A percentile compares a stretch with the other conserved stretches of the same genome.
Evolutionary conservation across 2,113 vertebrate species (phyloP).

Genomic region (Tragelaphus imberbis): DNA sequence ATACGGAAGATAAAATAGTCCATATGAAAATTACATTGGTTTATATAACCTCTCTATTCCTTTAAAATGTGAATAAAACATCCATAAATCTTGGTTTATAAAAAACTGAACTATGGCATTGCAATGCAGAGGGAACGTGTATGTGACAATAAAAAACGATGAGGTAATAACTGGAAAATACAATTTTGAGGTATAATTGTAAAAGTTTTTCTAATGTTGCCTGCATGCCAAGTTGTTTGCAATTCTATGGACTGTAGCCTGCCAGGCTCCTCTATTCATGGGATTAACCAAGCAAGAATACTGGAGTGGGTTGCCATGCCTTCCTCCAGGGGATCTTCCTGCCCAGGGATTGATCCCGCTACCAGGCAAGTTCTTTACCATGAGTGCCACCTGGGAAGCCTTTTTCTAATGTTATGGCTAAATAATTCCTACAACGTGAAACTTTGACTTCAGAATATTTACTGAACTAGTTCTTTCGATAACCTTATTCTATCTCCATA

Average conservation of each 20-base stretch:
- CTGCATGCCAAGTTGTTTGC: background rate
- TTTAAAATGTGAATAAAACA: background rate
- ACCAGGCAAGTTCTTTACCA: background rate
- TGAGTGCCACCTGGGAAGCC: background rate
- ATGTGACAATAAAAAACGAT: background rate
- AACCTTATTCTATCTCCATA: background rate
- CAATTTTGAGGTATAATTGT: background rate
- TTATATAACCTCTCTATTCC: background rate
- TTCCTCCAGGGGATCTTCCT: background rate
- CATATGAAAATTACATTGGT: background rate
- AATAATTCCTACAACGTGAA: background rate
- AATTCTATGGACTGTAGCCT: background rate
- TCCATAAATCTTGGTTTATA: background rate
- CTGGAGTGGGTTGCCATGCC: background rate
- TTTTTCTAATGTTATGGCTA: background rate
- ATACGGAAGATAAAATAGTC: background rate
- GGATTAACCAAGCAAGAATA: background rate
- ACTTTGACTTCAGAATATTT: background rate
- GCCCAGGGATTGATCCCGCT: background rate
- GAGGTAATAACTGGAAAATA: background rate
- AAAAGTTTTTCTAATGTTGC: background rate
- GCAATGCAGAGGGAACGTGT: background rate
- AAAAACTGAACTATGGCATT: background rate
- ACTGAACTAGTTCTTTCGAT: background rate
- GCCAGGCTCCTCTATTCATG: background rate